Base-by-base conservation (phyloP, 1,140 invertebrate species). In the Tachypleus tridentatus region DNA sequence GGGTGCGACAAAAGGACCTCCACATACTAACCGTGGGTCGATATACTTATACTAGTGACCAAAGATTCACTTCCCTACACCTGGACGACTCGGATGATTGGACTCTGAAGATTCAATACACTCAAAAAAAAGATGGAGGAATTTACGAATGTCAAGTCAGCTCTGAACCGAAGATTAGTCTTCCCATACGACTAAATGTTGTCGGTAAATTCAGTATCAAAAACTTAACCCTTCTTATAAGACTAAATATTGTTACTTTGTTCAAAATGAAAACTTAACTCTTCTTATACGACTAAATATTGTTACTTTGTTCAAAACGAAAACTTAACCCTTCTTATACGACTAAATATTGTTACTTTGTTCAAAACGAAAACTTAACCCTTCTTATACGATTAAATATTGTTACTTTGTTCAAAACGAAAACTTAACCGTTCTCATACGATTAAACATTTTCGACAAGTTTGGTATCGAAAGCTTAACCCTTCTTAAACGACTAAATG, bases 101-200 rank as follows among this genome's bases (percentile, higher is more conserved):
- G 91, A 88, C 88, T 74, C 83, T 97, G 67, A 85, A 87, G 77
- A 89, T 97, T 68, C 86, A 87, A 70, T 93, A 88, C 74, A 87
- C 93, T 4, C 89, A 94, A 76, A 82, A 85, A 65, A 78, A 86
- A 53, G 91, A 97, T 74, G 87, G 85, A 3, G 92, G 91, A 0
- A 84, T 89, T 54, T 96, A 94, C 78, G 90, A 80, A 66, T 81
- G 80, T 67, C 79, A 80, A 70, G 74, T 80, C 60, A 92, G 74
- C 67, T 76, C 76, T 60, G 71, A 74, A 62, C 73, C 73, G 6
- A 74, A 72, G 64, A 71, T 70, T 82, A 92, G 89, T 76, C 88
- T 90, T 77, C 85, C 89, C 76, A 86, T 93, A 74, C 86, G 86
- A 73, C 84, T 94, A 66, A 88, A 89, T 76, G 89, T 94, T 70